Evolutionary conservation across 1,140 invertebrate genomes (phyloP).

Genomic region (Meloidogyne hapla): DNA sequence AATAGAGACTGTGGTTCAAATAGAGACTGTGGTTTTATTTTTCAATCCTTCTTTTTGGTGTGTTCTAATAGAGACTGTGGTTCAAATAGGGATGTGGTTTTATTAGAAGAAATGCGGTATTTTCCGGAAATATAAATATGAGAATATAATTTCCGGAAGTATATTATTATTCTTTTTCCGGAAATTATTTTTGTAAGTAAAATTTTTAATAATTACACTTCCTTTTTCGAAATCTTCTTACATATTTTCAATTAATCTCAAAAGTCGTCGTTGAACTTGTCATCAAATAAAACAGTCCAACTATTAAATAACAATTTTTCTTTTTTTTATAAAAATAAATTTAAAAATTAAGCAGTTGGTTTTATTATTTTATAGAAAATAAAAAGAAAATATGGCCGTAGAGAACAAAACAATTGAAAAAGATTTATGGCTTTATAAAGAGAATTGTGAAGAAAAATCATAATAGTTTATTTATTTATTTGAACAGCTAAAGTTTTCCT

Average conservation of each 20-base stretch:
- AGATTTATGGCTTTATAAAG: neutral
- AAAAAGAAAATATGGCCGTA: neutral
- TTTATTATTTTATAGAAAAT: neutral
- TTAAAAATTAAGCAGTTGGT: conserved; percentile 3
- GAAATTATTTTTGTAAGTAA: too few relatives aligned
- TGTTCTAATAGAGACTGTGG: too few relatives aligned
- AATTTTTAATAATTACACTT: too few relatives aligned
- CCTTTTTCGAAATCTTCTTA: too few relatives aligned
- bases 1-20: too few relatives aligned
- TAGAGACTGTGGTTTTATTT: too few relatives aligned
- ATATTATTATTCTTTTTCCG: too few relatives aligned
- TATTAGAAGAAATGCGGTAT: too few relatives aligned
- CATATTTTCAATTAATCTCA: neutral
- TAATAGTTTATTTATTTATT: neutral
- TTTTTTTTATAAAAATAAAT: neutral
- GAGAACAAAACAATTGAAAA: neutral
- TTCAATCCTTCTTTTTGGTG: too few relatives aligned
- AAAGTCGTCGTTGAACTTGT: neutral
- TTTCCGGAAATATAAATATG: too few relatives aligned
- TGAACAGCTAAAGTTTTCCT: neutral
- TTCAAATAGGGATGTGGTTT: too few relatives aligned
- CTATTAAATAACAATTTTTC: neutral
- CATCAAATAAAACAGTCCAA: neutral
- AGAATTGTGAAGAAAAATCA: neutral
- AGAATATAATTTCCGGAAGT: too few relatives aligned